Base-by-base conservation (phyloP, 1,140 invertebrate genomes). In the Nasonia longicornis region DNA sequence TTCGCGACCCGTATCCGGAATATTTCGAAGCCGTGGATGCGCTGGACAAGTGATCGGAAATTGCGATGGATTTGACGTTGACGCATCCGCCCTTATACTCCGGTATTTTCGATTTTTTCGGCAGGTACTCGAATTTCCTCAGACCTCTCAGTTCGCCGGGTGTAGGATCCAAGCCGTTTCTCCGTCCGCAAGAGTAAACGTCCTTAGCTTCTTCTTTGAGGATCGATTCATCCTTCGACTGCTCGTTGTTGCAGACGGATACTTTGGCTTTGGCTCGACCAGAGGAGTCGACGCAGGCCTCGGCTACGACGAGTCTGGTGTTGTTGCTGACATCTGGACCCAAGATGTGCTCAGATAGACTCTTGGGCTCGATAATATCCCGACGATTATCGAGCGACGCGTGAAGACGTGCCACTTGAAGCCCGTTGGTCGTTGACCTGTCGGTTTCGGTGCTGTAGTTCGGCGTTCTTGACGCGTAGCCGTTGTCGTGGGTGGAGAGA, bases 131-230 rank as follows among this genome's bases (percentile, higher is more conserved):
- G 22, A 82, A 69, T 11, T 74, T 77, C 11, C 48, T 72, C 1
- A 0, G 6, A 3, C 77, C 80, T 2, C 52, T 38, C 6, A 77
- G 16, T 45, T 83, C 70, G 0, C 14, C 0, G 1, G 10, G 10
- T 7, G 35, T 82, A 0, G 84, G 73, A 63, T 85, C 85, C 0
- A 86, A 42, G 6, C 84, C 85, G 45, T 87, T 85, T 26, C 84
- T 83, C 14, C 79, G 74, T 14, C 22, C 35, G 31, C 74, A 75
- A 8, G 3, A 14, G 10, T 48, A 6, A 16, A 67, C 26, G 22
- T 67, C 22, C 2, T 7, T 11, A 42, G 35, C 16, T 71, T 42
- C 22, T 66, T 35, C 26, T 71, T 10, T 58, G 67, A 22, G 22
- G 63, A 66, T 52, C 1, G 48, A 52, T 52, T 52, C 48, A 16